Conservation (phyloP, 2,888 invertebrate genomes). For the Metallyticus violacea region DNA sequence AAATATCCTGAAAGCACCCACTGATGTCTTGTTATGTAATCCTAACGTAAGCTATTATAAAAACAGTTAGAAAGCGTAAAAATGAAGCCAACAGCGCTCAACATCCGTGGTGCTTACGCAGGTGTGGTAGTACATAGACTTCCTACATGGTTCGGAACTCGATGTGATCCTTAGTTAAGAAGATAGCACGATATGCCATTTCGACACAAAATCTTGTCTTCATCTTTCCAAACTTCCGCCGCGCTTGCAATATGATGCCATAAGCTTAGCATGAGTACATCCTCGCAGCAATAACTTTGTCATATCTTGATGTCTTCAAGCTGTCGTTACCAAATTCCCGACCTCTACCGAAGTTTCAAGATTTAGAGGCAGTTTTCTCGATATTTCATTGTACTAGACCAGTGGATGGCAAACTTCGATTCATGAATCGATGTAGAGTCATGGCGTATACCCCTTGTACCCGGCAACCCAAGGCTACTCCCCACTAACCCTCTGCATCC, state of each 20-base stretch:
- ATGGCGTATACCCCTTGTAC: no score
- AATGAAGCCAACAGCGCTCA: constrained; percentile 6
- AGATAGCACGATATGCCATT: neutral
- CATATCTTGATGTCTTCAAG: no score
- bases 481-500: no score
- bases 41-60: constrained; percentile 17
- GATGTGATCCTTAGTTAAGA: neutral
- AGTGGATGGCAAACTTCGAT: no score
- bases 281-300: no score
- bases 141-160: neutral
- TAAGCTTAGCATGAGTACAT: no score
- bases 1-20: neutral
- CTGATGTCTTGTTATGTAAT: neutral
- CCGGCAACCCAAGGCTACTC: no score
- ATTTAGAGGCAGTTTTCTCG: no score
- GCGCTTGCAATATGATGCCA: neutral
- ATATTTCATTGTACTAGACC: no score
- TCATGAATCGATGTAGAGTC: no score
- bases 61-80: constrained; percentile 23
- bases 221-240: neutral
- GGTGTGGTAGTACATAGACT: neutral
- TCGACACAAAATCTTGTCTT: neutral
- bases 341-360: no score
- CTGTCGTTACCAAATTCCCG: no score
- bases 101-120: neutral